Evolutionary conservation across 1,140 invertebrate genomes (phyloP), one percentile per base, ranked within the genome.

Genomic region (Drosophila pallidifrons): DNA sequence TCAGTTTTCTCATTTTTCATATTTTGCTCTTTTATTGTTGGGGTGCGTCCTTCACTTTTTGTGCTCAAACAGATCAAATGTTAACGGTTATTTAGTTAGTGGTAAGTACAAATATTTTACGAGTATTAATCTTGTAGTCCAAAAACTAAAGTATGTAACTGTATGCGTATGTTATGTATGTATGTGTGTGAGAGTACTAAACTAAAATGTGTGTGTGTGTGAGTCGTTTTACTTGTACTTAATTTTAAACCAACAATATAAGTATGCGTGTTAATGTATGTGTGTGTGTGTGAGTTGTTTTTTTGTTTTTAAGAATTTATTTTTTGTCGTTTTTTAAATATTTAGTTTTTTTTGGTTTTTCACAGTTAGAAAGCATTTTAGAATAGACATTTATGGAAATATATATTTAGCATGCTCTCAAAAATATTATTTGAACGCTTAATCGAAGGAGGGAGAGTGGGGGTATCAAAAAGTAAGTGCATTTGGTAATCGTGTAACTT

Each of bases 371-470:
- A 80, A 77, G 75, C 72, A 65, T 74, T 79, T 91, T 90, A 91
- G 83, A 79, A 88, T 91, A 91, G 88, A 91, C 88, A 91, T 85
- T 91, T 91, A 91, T 88, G 81, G 76, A 91, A 91, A 85, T 91
- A 87, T 87, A 88, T 88, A 88, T 88, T 88, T 82, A 91, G 88
- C 88, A 91, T 91, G 88, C 88, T 91, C 78, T 91, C 88, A 91
- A 91, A 91, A 91, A 90, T 25, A 25, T 83, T 91, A 88, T 88
- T 89, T 45, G 77, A 91, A 91, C 88, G 67, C 75, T 91, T 87
- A 91, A 91, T 79, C 83, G 82, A 88, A 77, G 69, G 69, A 64
- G 82, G 80, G 71, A 82, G 82, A 77, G 67, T 69, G 72, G 63
- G 61, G 74, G 65, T 79, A 80, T 57, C 65, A 81, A 59, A 77